phyloP scores from a whole-genome alignment of 2,888 invertebrate species.

The Ormyrus rosae region DNA sequence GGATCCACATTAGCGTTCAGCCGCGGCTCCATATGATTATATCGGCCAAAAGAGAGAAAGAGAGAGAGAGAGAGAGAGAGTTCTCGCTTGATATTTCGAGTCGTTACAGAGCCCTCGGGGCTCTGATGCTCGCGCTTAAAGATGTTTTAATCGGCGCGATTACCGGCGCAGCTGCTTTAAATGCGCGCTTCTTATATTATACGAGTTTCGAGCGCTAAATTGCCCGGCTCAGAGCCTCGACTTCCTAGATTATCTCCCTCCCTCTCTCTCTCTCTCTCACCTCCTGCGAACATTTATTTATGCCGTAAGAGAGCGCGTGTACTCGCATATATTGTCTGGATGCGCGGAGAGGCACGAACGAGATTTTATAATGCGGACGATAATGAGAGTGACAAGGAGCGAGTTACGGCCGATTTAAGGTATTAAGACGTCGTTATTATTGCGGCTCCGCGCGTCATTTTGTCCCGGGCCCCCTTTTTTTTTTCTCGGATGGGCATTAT shows the following conservation, averaged over 20 bases:
- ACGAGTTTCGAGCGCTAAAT: constrained; percentile 38
- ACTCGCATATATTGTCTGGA: constrained; percentile 28
- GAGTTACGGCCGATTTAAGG: constrained; percentile 21
- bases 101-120: constrained; percentile 22
- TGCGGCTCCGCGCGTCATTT: neutral
- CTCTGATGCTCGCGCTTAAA: constrained; percentile 60
- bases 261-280: neutral
- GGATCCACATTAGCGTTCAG: neutral
- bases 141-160: constrained; percentile 69
- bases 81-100: constrained; percentile 37
- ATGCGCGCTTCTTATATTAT: constrained; percentile 59
- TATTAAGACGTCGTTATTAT: constrained; percentile 36
- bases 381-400: constrained; percentile 25
- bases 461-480: too few relatives aligned
- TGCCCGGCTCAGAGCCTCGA: constrained; percentile 15
- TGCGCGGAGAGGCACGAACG: neutral
- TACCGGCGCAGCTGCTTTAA: constrained; percentile 68
- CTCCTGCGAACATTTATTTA: constrained; percentile 38
- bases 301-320: constrained; percentile 35
- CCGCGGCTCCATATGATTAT: neutral
- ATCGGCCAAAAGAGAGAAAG: neutral
- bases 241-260: constrained; percentile 53
- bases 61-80: constrained; percentile 17
- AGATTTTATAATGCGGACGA: constrained; percentile 23
- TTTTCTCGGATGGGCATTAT: too few relatives aligned